Evolutionary conservation across 2,888 invertebrate species (phyloP), one percentile per base, ranked within the genome.

Genomic region (Thymelicus lineola): DNA sequence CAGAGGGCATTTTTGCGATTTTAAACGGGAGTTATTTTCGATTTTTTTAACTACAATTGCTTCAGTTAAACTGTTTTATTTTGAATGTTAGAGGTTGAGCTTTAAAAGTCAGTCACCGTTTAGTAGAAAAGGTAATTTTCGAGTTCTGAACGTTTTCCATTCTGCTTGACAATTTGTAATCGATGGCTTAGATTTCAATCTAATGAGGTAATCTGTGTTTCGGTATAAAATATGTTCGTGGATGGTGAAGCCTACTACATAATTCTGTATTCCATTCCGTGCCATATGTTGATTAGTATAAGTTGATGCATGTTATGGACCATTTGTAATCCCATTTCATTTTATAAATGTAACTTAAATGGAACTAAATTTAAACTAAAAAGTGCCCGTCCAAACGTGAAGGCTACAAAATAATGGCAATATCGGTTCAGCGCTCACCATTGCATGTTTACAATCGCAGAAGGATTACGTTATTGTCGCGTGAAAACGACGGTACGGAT

Each of bases 391-490:
- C n/a, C 38, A 38, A 6, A 38, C 38, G n/a, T n/a, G n/a, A 48
- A 36, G 59, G 59, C 66, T 59, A 46, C 48, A 35, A 61, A 53
- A 67, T 15, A 60, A 15, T 67, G 60, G 55, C 55, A 35, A 61
- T 14, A 35, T 38, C 57, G 76, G 78, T 76, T 83, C 80, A 81
- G 77, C 75, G 46, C 46, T 80, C 76, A 77, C 80, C 82, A 84
- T 86, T 76, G 87, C 87, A 87, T 86, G 87, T 79, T 80, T 73
- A 76, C 84, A 86, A 86, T 87, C 83, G 79, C 75, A 74, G 77
- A 77, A 82, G 82, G 78, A 82, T 85, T 85, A 86, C 88, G 86
- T 86, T 86, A 85, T 83, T 80, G 88, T 89, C 85, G 88, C 89
- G 88, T 89, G 88, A 82, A 76, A 72, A 69, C 58, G 79, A 81